A percentile compares a stretch with the other conserved stretches of the same genome.
phyloP scores from a whole-genome alignment of 2,888 invertebrate species.

The Lasioglossum leucozonium region DNA sequence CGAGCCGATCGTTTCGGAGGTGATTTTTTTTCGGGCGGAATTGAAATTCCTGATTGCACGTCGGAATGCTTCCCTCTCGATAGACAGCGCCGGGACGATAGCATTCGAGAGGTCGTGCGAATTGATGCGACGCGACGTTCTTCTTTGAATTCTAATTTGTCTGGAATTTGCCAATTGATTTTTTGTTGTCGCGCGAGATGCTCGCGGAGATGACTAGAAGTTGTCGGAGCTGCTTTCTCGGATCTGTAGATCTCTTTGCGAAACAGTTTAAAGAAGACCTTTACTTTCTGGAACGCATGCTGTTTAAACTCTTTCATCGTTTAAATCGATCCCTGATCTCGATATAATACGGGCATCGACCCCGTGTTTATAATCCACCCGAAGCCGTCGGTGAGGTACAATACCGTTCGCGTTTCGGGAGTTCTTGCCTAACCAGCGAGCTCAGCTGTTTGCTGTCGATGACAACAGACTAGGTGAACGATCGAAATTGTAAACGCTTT shows the following conservation, averaged over 20 bases:
- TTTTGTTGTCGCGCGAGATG: background rate
- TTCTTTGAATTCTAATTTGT: background rate
- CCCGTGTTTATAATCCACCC: too few relatives aligned
- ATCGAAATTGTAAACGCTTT: too few relatives aligned
- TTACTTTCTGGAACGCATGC: too few relatives aligned
- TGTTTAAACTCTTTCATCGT: too few relatives aligned
- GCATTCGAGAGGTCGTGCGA: background rate
- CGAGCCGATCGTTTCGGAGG: background rate
- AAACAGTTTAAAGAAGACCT: background rate
- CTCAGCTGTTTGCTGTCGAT: too few relatives aligned
- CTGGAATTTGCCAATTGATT: background rate
- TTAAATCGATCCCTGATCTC: too few relatives aligned
- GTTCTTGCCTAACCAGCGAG: too few relatives aligned
- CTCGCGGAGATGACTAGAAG: background rate
- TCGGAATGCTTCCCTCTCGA: background rate
- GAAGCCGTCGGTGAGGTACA: too few relatives aligned
- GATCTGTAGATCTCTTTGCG: background rate
- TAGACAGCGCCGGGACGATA: background rate
- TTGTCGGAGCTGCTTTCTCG: background rate
- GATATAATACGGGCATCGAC: too few relatives aligned
- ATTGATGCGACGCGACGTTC: background rate
- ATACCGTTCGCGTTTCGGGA: too few relatives aligned
- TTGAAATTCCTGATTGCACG: background rate
- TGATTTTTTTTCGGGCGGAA: background rate
- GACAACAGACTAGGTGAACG: too few relatives aligned